phyloP scores from a whole-genome alignment of 2,797 vertebrate genomes.

The Odontamblyopus lacepedii region DNA sequence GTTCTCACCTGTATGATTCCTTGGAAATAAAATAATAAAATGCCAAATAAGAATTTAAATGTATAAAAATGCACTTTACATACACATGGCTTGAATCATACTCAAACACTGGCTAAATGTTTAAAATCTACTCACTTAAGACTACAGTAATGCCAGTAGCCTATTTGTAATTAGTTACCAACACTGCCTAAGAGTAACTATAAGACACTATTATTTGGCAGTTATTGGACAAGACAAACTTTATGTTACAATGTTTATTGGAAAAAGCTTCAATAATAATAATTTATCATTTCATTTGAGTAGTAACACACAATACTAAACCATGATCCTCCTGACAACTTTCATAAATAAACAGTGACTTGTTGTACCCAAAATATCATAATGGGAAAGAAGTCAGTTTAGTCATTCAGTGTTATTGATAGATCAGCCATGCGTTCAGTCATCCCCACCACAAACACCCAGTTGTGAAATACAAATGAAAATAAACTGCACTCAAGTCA shows the following conservation, averaged over 20 bases:
- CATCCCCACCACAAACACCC: conserved; percentile 24
- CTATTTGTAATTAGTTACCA: no score
- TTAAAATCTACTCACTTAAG: no score
- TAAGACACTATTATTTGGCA: background rate
- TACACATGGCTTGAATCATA: no score
- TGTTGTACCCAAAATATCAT: conserved; percentile 37
- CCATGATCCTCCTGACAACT: conserved; percentile 40
- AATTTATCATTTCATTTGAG: conserved; percentile 42
- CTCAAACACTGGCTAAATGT: no score
- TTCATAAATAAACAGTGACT: conserved; percentile 26
- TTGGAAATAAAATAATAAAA: no score
- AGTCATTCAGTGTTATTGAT: conserved; percentile 28
- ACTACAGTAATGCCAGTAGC: no score
- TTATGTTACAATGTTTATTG: conserved; percentile 66
- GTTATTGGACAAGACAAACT: background rate
- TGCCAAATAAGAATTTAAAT: no score
- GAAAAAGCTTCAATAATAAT: conserved; percentile 61
- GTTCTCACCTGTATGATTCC: no score
- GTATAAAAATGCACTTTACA: no score
- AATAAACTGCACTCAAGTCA: conserved; percentile 6
- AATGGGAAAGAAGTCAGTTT: conserved; percentile 30
- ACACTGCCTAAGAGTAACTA: no score
- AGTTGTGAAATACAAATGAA: background rate
- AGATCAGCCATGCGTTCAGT: conserved; percentile 18
- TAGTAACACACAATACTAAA: conserved; percentile 49